Base-by-base conservation (phyloP, 2,888 invertebrate genomes). In the Pyralis farinalis region DNA sequence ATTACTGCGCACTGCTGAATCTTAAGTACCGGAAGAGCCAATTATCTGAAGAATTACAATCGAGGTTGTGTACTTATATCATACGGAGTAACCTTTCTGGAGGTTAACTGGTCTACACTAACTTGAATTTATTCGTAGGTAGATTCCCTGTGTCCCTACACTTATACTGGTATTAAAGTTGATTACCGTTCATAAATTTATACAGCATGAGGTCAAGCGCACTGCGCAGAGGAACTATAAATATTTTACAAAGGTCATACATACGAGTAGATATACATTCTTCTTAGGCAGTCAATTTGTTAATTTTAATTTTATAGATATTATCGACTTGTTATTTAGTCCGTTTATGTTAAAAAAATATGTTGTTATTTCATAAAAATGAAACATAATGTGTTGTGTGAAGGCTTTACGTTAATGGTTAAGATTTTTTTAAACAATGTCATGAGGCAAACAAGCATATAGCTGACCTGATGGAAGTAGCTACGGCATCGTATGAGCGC, bases 1-100 rank as follows among this genome's bases (percentile, higher is more conserved):
- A 25, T 25, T n/a, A n/a, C n/a, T 25, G n/a, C 25, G 12, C 12
- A 30, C 30, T 16, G 32, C 32, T 21, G 10, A 21, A 12, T 30
- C 11, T 20, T 30, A 22, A 30, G 10, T 8, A 37, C 74, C 76
- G 78, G 77, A 77, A 78, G 71, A 65, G 53, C 42, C 9, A 41
- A 50, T 54, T 58, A 53, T 54, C 48, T 42, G 43, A 59, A 57
- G 46, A 50, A 56, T 58, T 47, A 52, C 44, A 53, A 58, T 43
- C 67, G 67, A 71, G 71, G 71, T 51, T 64, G 47, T 49, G 39
- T 27, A 40, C 34, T 30, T 21, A 40, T 32, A 51, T 47, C 49
- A 44, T 37, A 46, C 51, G 48, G 54, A 44, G 45, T 52, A 64
- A 66, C 75, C 72, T 75, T 70, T 47, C 32, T 56, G 32, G 51